Percentiles rank a stretch among this genome's conserved stretches.
Evolutionary conservation across 2,113 vertebrate species (phyloP).

Genomic region (Candoia aspera): DNA sequence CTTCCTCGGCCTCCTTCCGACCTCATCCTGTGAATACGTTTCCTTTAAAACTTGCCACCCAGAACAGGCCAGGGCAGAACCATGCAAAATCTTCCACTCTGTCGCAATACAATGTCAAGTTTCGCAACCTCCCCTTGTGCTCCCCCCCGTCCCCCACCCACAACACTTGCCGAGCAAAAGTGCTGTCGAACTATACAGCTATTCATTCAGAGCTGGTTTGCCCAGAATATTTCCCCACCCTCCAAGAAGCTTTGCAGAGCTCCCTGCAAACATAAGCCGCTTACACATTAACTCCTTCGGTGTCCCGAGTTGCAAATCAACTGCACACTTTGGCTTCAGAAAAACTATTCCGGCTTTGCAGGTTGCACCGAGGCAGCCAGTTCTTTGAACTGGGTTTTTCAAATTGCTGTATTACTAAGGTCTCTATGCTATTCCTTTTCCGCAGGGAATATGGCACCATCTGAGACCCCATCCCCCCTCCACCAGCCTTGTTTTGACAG

Average conservation of each 20-base stretch:
- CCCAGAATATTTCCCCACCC: not conserved
- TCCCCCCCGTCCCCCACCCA: not conserved
- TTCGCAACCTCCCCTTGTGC: not conserved
- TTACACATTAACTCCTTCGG: not conserved
- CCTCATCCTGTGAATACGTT: too few relatives aligned
- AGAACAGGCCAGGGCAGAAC: not conserved
- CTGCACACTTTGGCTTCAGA: too few relatives aligned
- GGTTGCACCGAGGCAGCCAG: too few relatives aligned
- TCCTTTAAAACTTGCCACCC: not conserved
- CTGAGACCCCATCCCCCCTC: too few relatives aligned
- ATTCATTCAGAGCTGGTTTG: not conserved
- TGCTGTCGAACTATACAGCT: too few relatives aligned
- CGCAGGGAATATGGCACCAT: too few relatives aligned
- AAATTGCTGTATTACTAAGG: too few relatives aligned
- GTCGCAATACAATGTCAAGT: not conserved
- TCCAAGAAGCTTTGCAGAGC: not conserved
- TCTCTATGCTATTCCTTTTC: not conserved
- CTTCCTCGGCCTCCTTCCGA: too few relatives aligned
- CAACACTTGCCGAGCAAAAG: too few relatives aligned
- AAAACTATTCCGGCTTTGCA: too few relatives aligned
- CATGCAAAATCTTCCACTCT: not conserved
- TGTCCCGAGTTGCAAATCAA: not conserved
- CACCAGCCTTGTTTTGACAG: not conserved
- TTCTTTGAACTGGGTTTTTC: too few relatives aligned
- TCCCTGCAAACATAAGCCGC: not conserved